Evolutionary conservation across 1,140 invertebrate species (phyloP).

Genomic region (Uloborus diversus): DNA sequence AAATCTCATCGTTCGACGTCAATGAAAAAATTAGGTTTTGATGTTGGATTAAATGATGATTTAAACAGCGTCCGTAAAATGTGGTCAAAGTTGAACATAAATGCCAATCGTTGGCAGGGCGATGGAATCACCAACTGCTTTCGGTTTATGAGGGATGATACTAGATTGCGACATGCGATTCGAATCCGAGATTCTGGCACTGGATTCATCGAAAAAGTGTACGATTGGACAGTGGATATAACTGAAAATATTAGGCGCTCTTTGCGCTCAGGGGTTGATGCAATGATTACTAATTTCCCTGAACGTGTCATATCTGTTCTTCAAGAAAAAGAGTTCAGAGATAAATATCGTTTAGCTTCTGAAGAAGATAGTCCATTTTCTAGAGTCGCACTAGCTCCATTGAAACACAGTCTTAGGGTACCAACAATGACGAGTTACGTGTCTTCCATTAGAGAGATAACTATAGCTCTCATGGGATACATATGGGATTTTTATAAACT

Average conservation of each 20-base stretch:
- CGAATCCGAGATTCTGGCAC: conserved; percentile 25
- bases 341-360: conserved; percentile 45
- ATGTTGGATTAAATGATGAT: conserved; percentile 49
- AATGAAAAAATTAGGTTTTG: conserved; percentile 36
- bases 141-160: conserved; percentile 8
- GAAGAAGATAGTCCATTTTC: conserved; percentile 52
- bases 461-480: conserved; percentile 44
- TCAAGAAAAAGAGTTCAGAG: conserved; percentile 53
- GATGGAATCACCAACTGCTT: conserved; percentile 56
- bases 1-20: conserved; percentile 16
- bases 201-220: conserved; percentile 53
- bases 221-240: conserved; percentile 56
- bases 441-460: conserved; percentile 23
- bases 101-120: conserved; percentile 49
- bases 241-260: conserved; percentile 28
- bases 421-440: background rate
- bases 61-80: conserved; percentile 39
- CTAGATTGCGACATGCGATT: conserved; percentile 29
- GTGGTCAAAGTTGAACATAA: conserved; percentile 34
- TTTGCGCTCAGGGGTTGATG: conserved; percentile 53
- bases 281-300: conserved; percentile 56
- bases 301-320: conserved; percentile 48
- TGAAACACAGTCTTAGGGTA: background rate
- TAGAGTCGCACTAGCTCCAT: background rate
- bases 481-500: conserved; percentile 47